Evolutionary conservation across 2,797 vertebrate genomes (phyloP).

Genomic region (Micropoecilia bifurca): DNA sequence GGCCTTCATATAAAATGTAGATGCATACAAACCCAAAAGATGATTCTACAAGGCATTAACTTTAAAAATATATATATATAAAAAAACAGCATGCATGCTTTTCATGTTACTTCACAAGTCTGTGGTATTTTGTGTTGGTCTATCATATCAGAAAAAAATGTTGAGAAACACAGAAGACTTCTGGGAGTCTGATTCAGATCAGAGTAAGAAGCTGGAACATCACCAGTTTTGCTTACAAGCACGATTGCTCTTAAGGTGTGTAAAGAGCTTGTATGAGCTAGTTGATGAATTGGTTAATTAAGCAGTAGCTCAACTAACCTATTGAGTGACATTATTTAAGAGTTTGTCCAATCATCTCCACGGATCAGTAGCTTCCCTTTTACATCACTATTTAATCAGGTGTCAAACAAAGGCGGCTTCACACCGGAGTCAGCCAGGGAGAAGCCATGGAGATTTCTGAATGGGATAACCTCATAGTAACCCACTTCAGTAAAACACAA

Average conservation of each 20-base stretch:
- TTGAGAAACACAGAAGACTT: not conserved
- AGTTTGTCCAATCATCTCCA: not conserved
- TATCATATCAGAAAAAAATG: not conserved
- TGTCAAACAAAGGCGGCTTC: constrained; percentile 1
- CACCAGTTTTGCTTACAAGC: not conserved
- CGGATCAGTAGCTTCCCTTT: constrained; percentile 16
- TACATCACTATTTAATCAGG: constrained; percentile 2
- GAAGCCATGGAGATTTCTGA: constrained; percentile 35
- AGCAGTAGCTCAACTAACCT: not conserved
- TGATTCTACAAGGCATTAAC: not conserved
- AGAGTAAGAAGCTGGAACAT: constrained; percentile 2
- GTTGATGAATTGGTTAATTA: not conserved
- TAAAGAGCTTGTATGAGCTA: not conserved
- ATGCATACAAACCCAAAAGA: no score
- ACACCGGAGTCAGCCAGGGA: constrained; percentile 5
- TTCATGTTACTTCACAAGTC: not conserved
- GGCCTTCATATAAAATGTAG: no score
- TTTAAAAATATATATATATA: not conserved
- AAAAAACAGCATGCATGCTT: no score
- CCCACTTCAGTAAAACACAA: constrained; percentile 51
- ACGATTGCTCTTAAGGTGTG: not conserved
- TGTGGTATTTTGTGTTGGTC: not conserved
- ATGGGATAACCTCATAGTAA: constrained; percentile 55
- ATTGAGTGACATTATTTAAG: constrained; percentile 3
- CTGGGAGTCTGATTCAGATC: constrained; percentile 9